phyloP scores from a whole-genome alignment of 2,888 invertebrate species.

The Drosophila multiciliata region DNA sequence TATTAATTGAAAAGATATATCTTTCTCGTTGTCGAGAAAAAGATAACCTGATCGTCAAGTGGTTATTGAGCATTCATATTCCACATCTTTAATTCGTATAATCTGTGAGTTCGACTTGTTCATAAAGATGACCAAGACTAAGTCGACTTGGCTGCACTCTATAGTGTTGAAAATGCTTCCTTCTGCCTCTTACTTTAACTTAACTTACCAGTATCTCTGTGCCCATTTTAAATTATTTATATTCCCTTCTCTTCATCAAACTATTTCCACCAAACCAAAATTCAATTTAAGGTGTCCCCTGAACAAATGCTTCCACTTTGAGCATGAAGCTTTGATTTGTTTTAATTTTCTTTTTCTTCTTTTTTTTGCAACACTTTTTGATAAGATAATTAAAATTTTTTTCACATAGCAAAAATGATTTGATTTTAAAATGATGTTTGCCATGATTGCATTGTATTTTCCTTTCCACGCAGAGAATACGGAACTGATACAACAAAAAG shows the following conservation, averaged over 20 bases:
- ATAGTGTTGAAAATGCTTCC: not conserved
- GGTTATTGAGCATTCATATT: not conserved
- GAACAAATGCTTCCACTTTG: constrained; percentile 3
- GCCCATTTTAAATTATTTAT: not conserved
- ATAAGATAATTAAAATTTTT: constrained; percentile 59
- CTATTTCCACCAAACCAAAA: not conserved
- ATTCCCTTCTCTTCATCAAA: not conserved
- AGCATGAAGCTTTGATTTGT: constrained; percentile 1
- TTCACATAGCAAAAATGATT: constrained; percentile 41
- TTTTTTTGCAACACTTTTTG: constrained; percentile 41
- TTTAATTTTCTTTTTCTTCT: not conserved
- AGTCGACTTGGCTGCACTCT: not conserved
- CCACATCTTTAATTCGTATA: not conserved
- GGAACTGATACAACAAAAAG: constrained; percentile 81
- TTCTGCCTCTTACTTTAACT: not conserved
- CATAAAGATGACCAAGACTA: not conserved
- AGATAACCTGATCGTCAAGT: not conserved
- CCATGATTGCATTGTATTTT: constrained; percentile 16
- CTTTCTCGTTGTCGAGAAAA: not conserved
- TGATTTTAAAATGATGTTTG: constrained; percentile 31
- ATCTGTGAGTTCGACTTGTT: not conserved
- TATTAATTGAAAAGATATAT: not conserved
- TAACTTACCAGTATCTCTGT: not conserved
- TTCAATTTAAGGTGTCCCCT: not conserved
- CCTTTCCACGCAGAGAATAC: constrained; percentile 71